phyloP scores from a whole-genome alignment of 2,888 invertebrate genomes.

The Trissolcus japonicus region DNA sequence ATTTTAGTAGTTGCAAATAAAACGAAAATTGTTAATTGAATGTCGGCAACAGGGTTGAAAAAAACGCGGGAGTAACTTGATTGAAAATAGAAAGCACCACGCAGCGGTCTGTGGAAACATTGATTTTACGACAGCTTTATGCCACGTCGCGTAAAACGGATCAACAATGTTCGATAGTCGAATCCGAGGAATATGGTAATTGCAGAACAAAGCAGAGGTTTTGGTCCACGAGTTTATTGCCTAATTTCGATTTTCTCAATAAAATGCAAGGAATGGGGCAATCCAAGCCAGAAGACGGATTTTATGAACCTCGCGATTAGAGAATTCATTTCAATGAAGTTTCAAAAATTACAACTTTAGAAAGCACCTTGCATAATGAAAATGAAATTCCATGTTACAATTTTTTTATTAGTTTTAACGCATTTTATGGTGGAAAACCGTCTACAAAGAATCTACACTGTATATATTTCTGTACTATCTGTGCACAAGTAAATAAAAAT shows the following conservation, averaged over 20 bases:
- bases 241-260: constrained; percentile 32
- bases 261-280: constrained; percentile 16
- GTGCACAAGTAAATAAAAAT: no score
- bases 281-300: constrained; percentile 24
- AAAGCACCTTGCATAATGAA: no score
- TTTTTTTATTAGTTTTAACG: neutral
- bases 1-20: no score
- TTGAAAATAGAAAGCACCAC: no score
- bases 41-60: no score
- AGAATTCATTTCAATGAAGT: neutral
- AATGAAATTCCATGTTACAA: no score
- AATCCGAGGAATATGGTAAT: constrained; percentile 43
- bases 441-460: no score
- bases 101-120: constrained; percentile 3
- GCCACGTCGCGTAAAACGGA: constrained; percentile 28
- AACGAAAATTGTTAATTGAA: no score
- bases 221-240: constrained; percentile 28
- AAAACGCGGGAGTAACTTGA: no score
- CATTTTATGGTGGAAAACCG: no score
- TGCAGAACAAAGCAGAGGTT: constrained; percentile 39
- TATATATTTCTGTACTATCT: no score
- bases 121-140: constrained; percentile 37
- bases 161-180: constrained; percentile 30
- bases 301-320: constrained; percentile 1
- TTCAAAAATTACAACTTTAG: neutral